A percentile compares a stretch with the other conserved stretches of the same genome.
Evolutionary conservation across 2,888 invertebrate species (phyloP).

Genomic region (Charanyca ferruginea): DNA sequence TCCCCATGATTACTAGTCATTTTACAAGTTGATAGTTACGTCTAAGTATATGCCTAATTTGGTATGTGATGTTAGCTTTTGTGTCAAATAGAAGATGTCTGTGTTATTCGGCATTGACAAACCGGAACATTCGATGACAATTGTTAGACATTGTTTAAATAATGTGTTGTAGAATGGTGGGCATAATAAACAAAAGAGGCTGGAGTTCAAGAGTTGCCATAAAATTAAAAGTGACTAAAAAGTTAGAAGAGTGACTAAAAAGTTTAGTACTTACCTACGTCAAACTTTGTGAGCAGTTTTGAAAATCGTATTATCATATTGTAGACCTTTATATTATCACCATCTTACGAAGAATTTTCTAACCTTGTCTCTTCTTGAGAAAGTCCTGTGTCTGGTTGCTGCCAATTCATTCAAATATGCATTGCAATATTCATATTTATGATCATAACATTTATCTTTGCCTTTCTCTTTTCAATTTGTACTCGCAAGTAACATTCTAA

Average conservation of each 20-base stretch:
- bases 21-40: not conserved
- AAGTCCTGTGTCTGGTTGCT: conserved; percentile 22
- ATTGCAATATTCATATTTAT: conserved; percentile 16
- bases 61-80: not conserved
- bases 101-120: too few species aligned
- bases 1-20: not conserved
- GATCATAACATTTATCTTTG: conserved; percentile 8
- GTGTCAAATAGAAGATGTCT: not conserved
- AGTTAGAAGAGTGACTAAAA: too few species aligned
- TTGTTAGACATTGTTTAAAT: too few species aligned
- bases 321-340: too few species aligned
- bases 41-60: not conserved
- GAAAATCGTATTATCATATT: too few species aligned
- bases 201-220: too few species aligned
- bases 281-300: too few species aligned
- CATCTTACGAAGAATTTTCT: not conserved
- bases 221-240: too few species aligned
- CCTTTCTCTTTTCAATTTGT: conserved; percentile 36
- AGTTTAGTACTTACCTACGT: too few species aligned
- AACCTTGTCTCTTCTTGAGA: not conserved
- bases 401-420: not conserved
- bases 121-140: too few species aligned
- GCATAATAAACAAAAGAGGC: too few species aligned
- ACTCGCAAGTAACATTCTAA: conserved; percentile 3
- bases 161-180: too few species aligned